phyloP scores from a whole-genome alignment of 2,113 vertebrate species.

The Aptenodytes forsteri region DNA sequence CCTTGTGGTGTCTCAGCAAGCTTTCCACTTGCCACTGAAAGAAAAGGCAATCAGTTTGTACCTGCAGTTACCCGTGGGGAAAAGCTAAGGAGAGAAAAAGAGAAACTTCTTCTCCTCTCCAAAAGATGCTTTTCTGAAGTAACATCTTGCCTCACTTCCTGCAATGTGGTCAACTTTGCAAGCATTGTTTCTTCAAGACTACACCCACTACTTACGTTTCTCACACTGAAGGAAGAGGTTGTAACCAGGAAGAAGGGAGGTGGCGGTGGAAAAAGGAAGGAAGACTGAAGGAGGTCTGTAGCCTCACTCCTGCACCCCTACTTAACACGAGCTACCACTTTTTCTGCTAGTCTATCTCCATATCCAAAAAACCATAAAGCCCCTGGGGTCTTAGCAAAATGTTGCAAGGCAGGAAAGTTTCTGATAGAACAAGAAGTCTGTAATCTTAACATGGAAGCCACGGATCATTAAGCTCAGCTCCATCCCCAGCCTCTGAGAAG shows the following conservation, averaged over 20 bases:
- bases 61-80: neutral
- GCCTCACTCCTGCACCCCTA: neutral
- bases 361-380: neutral
- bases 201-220: neutral
- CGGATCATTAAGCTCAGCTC: neutral
- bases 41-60: neutral
- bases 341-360: neutral
- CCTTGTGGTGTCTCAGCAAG: neutral
- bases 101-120: neutral
- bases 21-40: neutral
- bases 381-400: neutral
- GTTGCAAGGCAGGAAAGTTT: neutral
- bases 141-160: neutral
- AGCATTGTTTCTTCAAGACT: neutral
- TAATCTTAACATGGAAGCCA: neutral
- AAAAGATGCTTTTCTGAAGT: neutral
- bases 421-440: neutral
- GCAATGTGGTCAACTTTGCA: neutral
- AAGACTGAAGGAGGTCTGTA: neutral
- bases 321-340: neutral
- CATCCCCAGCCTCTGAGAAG: neutral
- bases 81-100: neutral
- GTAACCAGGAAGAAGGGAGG: neutral
- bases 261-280: neutral
- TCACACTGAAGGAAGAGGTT: neutral